phyloP scores from a whole-genome alignment of 2,797 vertebrate species.

The Euthynnus affinis region DNA sequence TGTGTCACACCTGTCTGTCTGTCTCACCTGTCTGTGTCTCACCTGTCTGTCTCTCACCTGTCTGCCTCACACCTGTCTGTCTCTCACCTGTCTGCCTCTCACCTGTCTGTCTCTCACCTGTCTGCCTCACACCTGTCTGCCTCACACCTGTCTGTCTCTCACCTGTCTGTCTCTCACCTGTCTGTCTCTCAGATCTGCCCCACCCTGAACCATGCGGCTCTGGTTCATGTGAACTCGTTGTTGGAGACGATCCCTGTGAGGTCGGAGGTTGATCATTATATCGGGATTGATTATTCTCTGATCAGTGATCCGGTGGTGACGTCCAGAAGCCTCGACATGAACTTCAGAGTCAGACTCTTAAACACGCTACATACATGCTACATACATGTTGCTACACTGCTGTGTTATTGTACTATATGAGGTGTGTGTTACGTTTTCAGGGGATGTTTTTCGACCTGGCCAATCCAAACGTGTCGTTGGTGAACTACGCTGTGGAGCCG shows the following conservation, averaged over 20 bases:
- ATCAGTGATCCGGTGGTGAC: conserved; percentile 89
- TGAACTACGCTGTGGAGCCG: conserved; percentile 88
- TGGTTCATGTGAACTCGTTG: conserved; percentile 91
- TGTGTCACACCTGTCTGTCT: no score
- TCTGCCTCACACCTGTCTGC: conserved; percentile 16
- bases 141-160: conserved; percentile 35
- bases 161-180: conserved; percentile 12
- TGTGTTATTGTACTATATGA: neutral
- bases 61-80: no score
- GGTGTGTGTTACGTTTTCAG: conserved; percentile 40
- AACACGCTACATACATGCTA: no score
- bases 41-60: no score
- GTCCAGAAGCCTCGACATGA: conserved; percentile 88
- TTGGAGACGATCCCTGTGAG: conserved; percentile 94
- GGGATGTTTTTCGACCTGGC: conserved; percentile 90
- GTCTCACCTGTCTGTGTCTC: no score
- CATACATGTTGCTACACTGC: neutral
- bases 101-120: conserved; percentile 7
- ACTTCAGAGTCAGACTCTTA: conserved; percentile 89
- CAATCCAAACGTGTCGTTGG: conserved; percentile 79
- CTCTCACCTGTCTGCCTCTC: no score
- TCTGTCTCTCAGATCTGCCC: conserved; percentile 92
- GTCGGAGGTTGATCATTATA: conserved; percentile 87
- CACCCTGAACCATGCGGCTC: conserved; percentile 88
- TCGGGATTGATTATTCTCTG: conserved; percentile 96